Percentiles rank a stretch among this genome's conserved stretches.
Evolutionary conservation across 2,113 vertebrate genomes (phyloP).

Genomic region (Oreochromis spilurus): DNA sequence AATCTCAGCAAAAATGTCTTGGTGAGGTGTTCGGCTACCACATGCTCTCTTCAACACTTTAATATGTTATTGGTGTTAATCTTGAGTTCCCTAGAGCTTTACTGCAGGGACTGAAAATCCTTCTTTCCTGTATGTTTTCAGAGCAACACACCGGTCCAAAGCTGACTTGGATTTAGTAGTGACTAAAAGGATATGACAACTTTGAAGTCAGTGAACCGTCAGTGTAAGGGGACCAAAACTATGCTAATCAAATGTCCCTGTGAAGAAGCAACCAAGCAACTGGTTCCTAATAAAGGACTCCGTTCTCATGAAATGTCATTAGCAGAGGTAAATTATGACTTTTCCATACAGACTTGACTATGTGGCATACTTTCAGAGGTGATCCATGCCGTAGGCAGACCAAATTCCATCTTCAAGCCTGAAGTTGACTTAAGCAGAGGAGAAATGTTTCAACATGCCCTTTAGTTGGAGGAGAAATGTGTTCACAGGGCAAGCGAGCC

Average conservation of each 20-base stretch:
- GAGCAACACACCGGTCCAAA: neutral
- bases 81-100: neutral
- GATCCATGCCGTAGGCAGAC: constrained; percentile 30
- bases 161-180: neutral
- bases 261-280: neutral
- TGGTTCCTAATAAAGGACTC: neutral
- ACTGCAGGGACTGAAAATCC: neutral
- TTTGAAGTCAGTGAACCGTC: neutral
- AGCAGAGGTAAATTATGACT: neutral
- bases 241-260: neutral
- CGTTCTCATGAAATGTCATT: neutral
- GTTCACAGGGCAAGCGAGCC: neutral
- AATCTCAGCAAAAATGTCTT: neutral
- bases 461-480: neutral
- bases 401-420: constrained; percentile 38
- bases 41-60: neutral
- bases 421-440: constrained; percentile 20
- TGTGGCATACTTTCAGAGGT: constrained; percentile 11
- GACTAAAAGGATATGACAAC: neutral
- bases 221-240: neutral
- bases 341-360: neutral
- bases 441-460: constrained; percentile 48
- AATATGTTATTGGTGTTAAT: neutral
- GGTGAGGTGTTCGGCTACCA: neutral
- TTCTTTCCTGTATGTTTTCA: neutral